phyloP scores from a whole-genome alignment of 1,140 invertebrate genomes.

The Panagrolaimus sp. region DNA sequence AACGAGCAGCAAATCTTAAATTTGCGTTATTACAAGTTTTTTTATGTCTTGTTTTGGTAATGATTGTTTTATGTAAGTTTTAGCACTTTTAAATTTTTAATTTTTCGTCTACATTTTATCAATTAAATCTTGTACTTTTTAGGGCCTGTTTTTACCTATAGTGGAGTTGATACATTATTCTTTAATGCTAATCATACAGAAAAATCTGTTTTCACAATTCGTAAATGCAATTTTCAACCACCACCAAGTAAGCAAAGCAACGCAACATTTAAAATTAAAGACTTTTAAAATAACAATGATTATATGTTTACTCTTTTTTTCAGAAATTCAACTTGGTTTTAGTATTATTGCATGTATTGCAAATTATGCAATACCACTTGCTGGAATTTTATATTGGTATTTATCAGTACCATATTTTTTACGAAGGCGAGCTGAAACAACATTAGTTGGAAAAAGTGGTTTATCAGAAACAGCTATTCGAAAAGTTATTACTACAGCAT shows the following conservation, averaged over 20 bases:
- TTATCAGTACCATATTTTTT: conserved; percentile 83
- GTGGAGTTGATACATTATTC: conserved; percentile 74
- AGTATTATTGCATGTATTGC: conserved; percentile 83
- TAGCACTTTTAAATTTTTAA: too few species aligned
- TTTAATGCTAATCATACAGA: conserved; percentile 71
- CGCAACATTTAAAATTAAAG: background rate
- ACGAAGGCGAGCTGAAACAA: conserved; percentile 68
- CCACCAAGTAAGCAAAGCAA: conserved; percentile 51
- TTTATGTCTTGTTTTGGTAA: conserved; percentile 58
- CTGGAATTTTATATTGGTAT: conserved; percentile 90
- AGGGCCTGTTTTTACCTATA: conserved; percentile 61
- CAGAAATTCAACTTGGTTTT: conserved; percentile 64
- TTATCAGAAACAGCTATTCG: conserved; percentile 18
- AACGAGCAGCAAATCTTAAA: conserved; percentile 53
- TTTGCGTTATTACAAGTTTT: conserved; percentile 57
- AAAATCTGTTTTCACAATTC: conserved; percentile 33
- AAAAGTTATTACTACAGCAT: conserved; percentile 69
- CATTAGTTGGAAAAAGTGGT: conserved; percentile 26
- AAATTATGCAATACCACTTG: conserved; percentile 83
- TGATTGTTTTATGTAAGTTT: conserved; percentile 60
- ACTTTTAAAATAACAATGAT: conserved; percentile 18
- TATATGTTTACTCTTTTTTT: conserved; percentile 5
- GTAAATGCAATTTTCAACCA: conserved; percentile 44
- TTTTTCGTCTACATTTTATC: too few species aligned
- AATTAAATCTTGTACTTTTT: too few species aligned